Conservation (phyloP, 2,888 invertebrate species). For the Synanthedon formicaeformis region DNA sequence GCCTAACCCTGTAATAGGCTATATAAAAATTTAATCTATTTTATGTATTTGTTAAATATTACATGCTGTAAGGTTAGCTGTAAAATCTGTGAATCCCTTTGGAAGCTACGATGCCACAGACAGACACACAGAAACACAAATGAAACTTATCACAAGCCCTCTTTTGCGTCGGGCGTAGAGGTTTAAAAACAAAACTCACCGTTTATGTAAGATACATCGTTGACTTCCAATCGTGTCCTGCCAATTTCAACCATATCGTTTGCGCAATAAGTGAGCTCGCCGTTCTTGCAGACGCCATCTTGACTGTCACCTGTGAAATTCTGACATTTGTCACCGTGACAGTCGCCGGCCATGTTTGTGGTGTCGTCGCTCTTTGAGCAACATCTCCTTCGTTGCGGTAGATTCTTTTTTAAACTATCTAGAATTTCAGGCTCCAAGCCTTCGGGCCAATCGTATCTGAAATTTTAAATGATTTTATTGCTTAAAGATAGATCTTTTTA, state of each 20-base stretch:
- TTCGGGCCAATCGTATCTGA: slow-evolving; percentile 85
- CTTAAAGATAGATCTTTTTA: not conserved
- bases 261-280: slow-evolving; percentile 27
- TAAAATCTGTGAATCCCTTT: no score
- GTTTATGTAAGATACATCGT: slow-evolving; percentile 95
- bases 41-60: no score
- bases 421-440: slow-evolving; percentile 47
- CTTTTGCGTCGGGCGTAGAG: no score
- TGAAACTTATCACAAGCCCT: not conserved
- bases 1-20: no score
- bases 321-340: slow-evolving; percentile 14
- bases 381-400: slow-evolving; percentile 21
- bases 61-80: no score
- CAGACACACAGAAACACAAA: not conserved
- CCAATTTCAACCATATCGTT: slow-evolving; percentile 75
- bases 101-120: no score
- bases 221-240: slow-evolving; percentile 73
- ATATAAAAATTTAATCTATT: no score
- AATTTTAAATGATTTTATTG: slow-evolving; percentile 5
- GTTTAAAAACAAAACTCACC: slow-evolving; percentile 68
- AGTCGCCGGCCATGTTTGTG: slow-evolving; percentile 7
- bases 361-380: slow-evolving; percentile 26
- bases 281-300: slow-evolving; percentile 5
- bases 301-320: slow-evolving; percentile 7
- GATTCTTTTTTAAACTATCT: slow-evolving; percentile 35